Percentiles rank a stretch among this genome's conserved stretches.
Conservation (phyloP, 2,113 vertebrate species). For the Pelobates fuscus region DNA sequence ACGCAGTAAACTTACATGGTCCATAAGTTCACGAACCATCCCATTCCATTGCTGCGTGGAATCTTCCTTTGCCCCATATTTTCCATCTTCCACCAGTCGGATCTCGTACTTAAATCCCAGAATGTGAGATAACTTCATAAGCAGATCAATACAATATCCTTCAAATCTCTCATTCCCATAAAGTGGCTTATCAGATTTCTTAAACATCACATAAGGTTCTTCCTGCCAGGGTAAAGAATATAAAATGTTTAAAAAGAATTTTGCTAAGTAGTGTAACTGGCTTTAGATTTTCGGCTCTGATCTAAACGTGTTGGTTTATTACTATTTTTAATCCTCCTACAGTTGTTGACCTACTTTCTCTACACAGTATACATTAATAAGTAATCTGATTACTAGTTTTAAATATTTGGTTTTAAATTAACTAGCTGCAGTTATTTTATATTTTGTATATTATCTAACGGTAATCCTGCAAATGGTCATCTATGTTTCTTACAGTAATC, state of each 20-base stretch:
- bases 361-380: no score
- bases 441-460: no score
- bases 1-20: constrained; percentile 82
- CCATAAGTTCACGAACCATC: constrained; percentile 94
- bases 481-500: no score
- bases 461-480: no score
- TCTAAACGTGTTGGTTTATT: no score
- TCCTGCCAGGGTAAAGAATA: constrained; percentile 72
- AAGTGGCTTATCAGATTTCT: constrained; percentile 96
- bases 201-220: constrained; percentile 97
- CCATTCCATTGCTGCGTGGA: constrained; percentile 95
- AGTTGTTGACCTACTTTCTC: no score
- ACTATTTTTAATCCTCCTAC: no score
- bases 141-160: constrained; percentile 95
- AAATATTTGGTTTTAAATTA: no score
- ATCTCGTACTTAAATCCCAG: constrained; percentile 95
- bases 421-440: no score
- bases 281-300: neutral
- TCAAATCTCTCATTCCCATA: constrained; percentile 97
- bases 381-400: no score
- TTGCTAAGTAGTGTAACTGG: neutral
- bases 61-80: constrained; percentile 95
- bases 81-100: constrained; percentile 90
- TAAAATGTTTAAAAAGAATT: no score
- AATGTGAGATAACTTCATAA: constrained; percentile 89